Conservation (phyloP, 2,113 vertebrate species). For the Anolis sagrei region DNA sequence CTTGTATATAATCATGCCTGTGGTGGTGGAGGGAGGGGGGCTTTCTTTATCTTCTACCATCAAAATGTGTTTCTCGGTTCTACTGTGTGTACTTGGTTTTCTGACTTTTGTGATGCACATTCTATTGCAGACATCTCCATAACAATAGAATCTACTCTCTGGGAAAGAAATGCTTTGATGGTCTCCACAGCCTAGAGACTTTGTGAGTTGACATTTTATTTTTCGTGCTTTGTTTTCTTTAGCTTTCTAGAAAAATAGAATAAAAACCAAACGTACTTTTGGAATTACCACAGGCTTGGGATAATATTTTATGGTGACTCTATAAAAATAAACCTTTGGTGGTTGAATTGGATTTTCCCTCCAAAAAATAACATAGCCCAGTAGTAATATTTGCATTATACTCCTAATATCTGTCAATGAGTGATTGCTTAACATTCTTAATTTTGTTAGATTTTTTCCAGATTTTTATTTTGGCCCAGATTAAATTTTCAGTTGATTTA, state of each 20-base stretch:
- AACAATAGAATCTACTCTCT: conserved; percentile 88
- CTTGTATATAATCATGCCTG: conserved; percentile 56
- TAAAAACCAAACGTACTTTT: conserved; percentile 66
- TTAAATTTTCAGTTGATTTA: conserved; percentile 30
- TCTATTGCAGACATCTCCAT: conserved; percentile 87
- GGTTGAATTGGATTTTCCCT: conserved; percentile 50
- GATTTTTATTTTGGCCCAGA: not conserved
- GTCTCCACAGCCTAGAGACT: conserved; percentile 87
- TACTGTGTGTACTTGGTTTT: conserved; percentile 58
- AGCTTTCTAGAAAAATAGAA: conserved; percentile 76
- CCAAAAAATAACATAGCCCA: conserved; percentile 37
- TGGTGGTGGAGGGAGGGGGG: conserved; percentile 19
- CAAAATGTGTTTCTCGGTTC: conserved; percentile 61
- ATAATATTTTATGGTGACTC: conserved; percentile 62
- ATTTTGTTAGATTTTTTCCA: conserved; percentile 14
- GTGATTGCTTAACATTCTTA: not conserved
- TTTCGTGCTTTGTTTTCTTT: conserved; percentile 72
- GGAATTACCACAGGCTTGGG: conserved; percentile 66
- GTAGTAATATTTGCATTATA: conserved; percentile 34
- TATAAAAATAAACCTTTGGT: conserved; percentile 52
- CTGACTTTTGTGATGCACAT: conserved; percentile 71
- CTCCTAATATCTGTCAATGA: not conserved
- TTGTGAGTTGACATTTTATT: conserved; percentile 89
- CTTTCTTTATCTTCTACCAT: conserved; percentile 67
- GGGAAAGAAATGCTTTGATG: conserved; percentile 88